A percentile compares a stretch with the other conserved stretches of the same genome.
phyloP scores from a whole-genome alignment of 1,140 invertebrate species.

The Latrodectus geometricus region DNA sequence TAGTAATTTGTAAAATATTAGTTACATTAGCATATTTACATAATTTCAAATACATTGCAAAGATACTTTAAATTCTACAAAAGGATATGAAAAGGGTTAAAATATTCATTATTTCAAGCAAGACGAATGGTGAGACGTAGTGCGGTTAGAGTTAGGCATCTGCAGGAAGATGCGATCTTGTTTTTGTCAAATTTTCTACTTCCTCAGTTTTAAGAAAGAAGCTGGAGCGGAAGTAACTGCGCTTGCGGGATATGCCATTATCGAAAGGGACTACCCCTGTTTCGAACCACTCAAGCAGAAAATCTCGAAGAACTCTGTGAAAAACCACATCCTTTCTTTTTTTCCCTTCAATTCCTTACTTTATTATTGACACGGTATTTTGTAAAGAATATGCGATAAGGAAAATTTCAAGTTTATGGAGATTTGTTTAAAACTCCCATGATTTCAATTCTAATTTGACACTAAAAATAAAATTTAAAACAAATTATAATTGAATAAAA shows the following conservation, averaged over 20 bases:
- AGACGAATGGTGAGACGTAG: neutral
- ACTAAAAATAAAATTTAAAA: too few relatives aligned
- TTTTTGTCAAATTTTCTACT: neutral
- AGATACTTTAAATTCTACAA: neutral
- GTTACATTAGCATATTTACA: too few relatives aligned
- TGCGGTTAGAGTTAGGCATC: neutral
- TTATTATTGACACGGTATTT: too few relatives aligned
- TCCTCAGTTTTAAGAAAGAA: neutral
- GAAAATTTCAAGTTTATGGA: too few relatives aligned
- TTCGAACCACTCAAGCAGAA: constrained; percentile 35
- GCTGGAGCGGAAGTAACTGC: constrained; percentile 13
- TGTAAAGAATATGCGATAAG: too few relatives aligned
- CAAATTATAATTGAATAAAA: too few relatives aligned
- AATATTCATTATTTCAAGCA: neutral
- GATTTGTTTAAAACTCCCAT: too few relatives aligned
- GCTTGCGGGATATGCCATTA: constrained; percentile 34
- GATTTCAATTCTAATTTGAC: too few relatives aligned
- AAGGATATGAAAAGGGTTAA: neutral
- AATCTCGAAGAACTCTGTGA: constrained; percentile 6
- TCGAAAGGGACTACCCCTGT: constrained; percentile 14
- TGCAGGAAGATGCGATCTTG: constrained; percentile 11
- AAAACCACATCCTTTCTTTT: constrained; percentile 20
- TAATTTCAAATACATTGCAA: too few relatives aligned
- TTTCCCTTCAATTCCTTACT: neutral
- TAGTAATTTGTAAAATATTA: too few relatives aligned